Evolutionary conservation across 2,888 invertebrate genomes (phyloP), one percentile per base, ranked within the genome.

Genomic region (Pyrgus malvae): DNA sequence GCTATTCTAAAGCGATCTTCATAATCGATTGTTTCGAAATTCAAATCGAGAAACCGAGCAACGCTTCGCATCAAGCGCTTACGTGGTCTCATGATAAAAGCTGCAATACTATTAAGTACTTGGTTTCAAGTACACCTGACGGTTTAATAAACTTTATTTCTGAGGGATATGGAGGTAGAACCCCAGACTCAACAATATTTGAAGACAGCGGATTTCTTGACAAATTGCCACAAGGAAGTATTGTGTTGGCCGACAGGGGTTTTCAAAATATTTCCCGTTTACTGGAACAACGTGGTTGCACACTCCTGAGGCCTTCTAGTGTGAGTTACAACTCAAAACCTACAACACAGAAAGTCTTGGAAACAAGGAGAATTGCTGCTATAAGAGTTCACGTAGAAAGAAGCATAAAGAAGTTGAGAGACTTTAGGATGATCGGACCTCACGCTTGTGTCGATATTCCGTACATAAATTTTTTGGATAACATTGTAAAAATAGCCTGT

Each of bases 11-110:
- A n/a, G 19, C n/a, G 5, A 3, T 3, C 3, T 19, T 4, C 21
- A 71, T 72, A 7, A 68, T 72, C 6, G 70, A 76, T 54, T 66
- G 66, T 25, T 64, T 74, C 21, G 67, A 73, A 60, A 67, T 69
- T 9, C 31, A 66, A 65, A 70, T 74, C 5, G 62, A 71, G 48
- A 68, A 68, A 48, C 70, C 70, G 23, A 57, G 14, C n/a, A 57
- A 72, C 46, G 54, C 69, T n/a, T 8, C 60, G 8, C 14, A 72
- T 7, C 72, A 74, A 59, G 46, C 68, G 1, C 50, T 67, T 2
- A 69, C 72, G 1, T 73, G 67, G 66, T 72, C 71, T 0, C 55
- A 67, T 7, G 72, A 72, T 46, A 72, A 74, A 59, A 64, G 58
- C 7, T 62, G 60, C 12, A 73, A 74, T 56, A 70, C 71, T 0